phyloP scores from a whole-genome alignment of 2,113 vertebrate species.

The Nematolebias whitei region DNA sequence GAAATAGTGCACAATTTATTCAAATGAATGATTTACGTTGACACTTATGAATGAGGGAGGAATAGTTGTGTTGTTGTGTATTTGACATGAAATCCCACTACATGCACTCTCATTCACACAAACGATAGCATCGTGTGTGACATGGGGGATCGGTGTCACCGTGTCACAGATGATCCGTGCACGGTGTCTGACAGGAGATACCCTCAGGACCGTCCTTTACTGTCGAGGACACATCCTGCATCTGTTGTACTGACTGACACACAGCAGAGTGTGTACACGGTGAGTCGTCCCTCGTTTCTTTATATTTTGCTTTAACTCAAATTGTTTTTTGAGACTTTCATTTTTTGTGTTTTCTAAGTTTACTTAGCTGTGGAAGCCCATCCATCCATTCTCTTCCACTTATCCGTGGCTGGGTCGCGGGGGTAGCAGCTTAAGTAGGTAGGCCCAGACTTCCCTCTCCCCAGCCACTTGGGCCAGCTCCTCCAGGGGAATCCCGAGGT shows the following conservation, averaged over 20 bases:
- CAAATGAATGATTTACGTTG: not conserved
- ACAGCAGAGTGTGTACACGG: constrained; percentile 18
- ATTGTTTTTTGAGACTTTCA: no score
- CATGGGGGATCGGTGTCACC: constrained; percentile 63
- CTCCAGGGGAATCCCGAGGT: no score
- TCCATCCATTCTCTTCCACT: no score
- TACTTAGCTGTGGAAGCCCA: no score
- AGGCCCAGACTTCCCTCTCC: no score
- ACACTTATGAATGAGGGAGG: not conserved
- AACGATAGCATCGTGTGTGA: constrained; percentile 50
- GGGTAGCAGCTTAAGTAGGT: no score
- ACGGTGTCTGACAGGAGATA: constrained; percentile 74
- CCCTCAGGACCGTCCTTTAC: constrained; percentile 71
- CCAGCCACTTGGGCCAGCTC: no score
- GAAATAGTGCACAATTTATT: not conserved
- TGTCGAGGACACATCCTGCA: constrained; percentile 76
- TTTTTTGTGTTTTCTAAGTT: no score
- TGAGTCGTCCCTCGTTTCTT: constrained; percentile 8
- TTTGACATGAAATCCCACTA: constrained; percentile 20
- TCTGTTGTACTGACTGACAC: constrained; percentile 74
- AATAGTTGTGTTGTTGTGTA: constrained; percentile 26
- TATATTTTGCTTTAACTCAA: not conserved
- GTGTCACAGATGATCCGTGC: constrained; percentile 77
- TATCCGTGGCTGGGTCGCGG: no score
- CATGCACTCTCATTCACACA: constrained; percentile 3